Base-by-base conservation (phyloP, 2,797 vertebrate genomes). In the Ateles fusciceps region DNA sequence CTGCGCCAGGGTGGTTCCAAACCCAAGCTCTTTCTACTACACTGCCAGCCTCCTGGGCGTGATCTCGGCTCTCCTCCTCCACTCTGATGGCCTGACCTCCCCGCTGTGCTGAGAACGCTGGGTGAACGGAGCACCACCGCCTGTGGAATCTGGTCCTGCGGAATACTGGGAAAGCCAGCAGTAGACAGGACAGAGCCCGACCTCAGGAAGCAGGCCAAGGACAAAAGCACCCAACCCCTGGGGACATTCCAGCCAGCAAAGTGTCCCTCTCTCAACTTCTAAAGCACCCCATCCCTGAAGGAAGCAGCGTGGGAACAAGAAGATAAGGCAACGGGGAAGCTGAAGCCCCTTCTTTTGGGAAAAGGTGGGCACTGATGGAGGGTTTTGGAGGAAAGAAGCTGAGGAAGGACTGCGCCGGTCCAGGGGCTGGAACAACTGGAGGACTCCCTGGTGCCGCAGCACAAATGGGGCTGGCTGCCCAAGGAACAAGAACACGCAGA, bases 121-220 rank as follows among this genome's bases (percentile, higher is more conserved):
- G 2, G 9, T 26, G 44, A 36, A n/a, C 12, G 44, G 22, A 52
- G 44, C 26, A 5, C 6, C 8, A 0, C 46, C 14, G 71, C 46
- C 9, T 22, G 13, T 11, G 28, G 21, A 50, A 46, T 13, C 14
- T 4, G 2, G 5, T 17, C 11, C 44, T 24, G 5, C 0, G 21
- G 44, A n/a, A 12, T 7, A 21, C 28, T 4, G 84, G 57, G 30
- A 55, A 61, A 78, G 26, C 30, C 85, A 44, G 75, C 75, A 0
- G 0, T 2, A 30, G 44, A 11, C 15, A 33, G 1, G 30, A 48
- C 26, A n/a, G 61, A 15, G 33, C 36, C 61, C 4, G 55, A 10
- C 6, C 28, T 74, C 44, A 2, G 55, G 55, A 85, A 33, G 33
- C 4, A 10, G 19, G 48, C n/a, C 26, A 5, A 19, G 10, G 19